Evolutionary conservation across 2,113 vertebrate species (phyloP).

Genomic region (Pitta sordida): DNA sequence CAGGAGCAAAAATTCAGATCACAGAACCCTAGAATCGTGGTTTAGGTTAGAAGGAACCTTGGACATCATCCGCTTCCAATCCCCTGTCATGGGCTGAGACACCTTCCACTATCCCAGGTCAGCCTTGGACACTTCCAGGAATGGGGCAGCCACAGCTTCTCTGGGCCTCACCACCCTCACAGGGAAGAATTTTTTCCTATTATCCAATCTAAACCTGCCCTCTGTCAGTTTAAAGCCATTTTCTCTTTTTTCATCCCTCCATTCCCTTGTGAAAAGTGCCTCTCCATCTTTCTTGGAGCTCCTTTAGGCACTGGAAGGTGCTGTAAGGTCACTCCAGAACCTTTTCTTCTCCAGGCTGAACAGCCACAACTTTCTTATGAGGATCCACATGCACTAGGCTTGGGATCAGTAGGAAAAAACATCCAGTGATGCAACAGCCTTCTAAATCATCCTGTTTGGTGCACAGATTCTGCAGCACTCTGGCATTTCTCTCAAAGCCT

Average conservation of each 20-base stretch:
- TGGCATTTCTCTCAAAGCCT: background rate
- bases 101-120: background rate
- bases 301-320: no score
- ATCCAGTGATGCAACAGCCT: background rate
- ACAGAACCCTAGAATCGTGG: background rate
- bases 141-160: background rate
- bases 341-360: no score
- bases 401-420: background rate
- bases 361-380: no score
- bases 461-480: background rate
- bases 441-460: background rate
- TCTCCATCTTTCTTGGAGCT: no score
- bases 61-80: background rate
- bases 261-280: no score
- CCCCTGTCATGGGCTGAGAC: background rate
- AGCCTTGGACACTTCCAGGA: background rate
- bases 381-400: fast-evolving
- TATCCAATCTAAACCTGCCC: no score
- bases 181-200: no score
- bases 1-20: background rate
- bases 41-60: background rate
- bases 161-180: no score
- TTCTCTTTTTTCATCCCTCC: no score
- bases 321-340: no score
- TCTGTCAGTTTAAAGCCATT: no score